Conservation (phyloP, 2,888 invertebrate genomes). For the Empis stercorea region DNA sequence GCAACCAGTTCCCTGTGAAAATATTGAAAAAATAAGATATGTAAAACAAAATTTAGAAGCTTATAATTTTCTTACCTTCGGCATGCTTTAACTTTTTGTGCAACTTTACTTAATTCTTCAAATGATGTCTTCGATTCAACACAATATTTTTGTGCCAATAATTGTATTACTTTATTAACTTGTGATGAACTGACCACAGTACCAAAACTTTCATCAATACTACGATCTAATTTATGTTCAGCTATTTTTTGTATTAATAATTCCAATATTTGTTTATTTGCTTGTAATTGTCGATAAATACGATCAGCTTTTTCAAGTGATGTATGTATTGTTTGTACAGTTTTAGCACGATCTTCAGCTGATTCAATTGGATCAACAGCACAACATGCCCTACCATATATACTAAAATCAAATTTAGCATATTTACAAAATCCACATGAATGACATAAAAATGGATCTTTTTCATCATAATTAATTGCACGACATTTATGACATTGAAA, state of each 20-base stretch:
- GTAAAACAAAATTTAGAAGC: not conserved
- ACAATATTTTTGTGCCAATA: constrained; percentile 89
- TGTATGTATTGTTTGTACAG: constrained; percentile 80
- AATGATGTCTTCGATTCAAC: constrained; percentile 89
- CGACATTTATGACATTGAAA: constrained; percentile 99
- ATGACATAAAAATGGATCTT: constrained; percentile 97
- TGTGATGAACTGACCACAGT: constrained; percentile 43
- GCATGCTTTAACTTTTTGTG: constrained; percentile 83
- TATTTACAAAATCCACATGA: constrained; percentile 99
- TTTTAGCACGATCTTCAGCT: constrained; percentile 92
- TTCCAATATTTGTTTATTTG: constrained; percentile 83
- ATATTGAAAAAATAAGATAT: not conserved
- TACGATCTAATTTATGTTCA: constrained; percentile 66
- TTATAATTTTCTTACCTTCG: constrained; percentile 40
- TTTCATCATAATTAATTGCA: constrained; percentile 97
- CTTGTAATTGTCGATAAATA: constrained; percentile 80
- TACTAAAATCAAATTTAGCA: constrained; percentile 93
- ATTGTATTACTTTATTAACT: constrained; percentile 87
- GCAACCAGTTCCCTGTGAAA: constrained; percentile 64
- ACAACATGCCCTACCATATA: constrained; percentile 83
- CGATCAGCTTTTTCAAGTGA: constrained; percentile 89
- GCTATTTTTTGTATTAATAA: constrained; percentile 72
- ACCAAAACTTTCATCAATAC: constrained; percentile 40
- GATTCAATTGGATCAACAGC: constrained; percentile 96
- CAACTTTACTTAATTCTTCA: constrained; percentile 84